These are phyloP conservation scores for Anabacerthia variegaticeps DNA, from an alignment of 2,797 vertebrate genomes.

Conservation along the genomic window DNA sequence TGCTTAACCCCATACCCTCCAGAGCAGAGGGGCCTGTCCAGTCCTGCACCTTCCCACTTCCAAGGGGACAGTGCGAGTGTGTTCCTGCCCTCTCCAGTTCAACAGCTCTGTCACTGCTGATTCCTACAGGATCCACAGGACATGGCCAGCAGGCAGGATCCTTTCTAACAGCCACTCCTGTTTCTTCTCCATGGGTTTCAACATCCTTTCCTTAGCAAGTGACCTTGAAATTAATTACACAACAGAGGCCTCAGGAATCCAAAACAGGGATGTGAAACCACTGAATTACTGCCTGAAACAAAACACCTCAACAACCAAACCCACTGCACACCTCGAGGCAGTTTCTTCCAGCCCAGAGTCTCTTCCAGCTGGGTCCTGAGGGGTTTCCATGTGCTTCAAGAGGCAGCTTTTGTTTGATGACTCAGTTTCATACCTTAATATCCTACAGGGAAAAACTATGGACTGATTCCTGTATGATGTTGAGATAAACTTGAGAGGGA, in stretches of 20 bases:
- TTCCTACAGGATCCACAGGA: neutral
- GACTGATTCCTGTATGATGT: neutral
- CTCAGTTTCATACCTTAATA: neutral
- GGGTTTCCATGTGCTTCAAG: neutral
- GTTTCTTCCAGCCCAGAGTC: neutral
- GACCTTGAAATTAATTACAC: conserved; percentile 26
- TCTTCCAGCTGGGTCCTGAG: neutral
- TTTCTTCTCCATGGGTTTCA: neutral
- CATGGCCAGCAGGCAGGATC: neutral
- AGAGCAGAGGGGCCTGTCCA: neutral
- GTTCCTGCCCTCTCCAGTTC: neutral
- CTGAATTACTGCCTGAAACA: neutral
- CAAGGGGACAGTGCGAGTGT: neutral
- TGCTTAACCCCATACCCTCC: neutral
- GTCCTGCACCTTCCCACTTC: neutral
- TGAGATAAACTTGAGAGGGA: neutral
- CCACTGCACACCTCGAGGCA: neutral
- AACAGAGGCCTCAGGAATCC: neutral
- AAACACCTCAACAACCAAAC: neutral
- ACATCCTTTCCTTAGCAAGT: neutral
- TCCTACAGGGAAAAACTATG: neutral
- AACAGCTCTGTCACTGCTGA: neutral
- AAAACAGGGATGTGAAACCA: neutral
- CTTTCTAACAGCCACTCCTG: neutral
- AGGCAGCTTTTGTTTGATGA: neutral